A percentile compares a stretch with the other conserved stretches of the same genome.
Conservation (phyloP, 2,797 vertebrate species). For the Thamnophis elegans region DNA sequence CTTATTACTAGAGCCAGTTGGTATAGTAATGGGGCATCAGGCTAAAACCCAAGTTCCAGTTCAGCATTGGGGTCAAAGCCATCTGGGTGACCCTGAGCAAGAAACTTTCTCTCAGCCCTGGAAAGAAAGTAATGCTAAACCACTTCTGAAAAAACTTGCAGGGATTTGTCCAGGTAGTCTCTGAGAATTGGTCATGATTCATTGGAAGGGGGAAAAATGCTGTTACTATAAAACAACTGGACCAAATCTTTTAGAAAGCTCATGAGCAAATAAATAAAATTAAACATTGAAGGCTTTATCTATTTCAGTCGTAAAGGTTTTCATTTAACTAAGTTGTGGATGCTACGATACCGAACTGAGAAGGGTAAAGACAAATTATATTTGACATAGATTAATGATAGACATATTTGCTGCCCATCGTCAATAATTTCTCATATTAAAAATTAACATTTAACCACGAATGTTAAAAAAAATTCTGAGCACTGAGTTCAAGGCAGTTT, state of each 20-base stretch:
- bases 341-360: background rate
- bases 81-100: too few relatives aligned
- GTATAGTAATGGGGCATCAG: too few relatives aligned
- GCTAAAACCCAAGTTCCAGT: too few relatives aligned
- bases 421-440: background rate
- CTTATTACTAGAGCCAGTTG: background rate
- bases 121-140: too few relatives aligned
- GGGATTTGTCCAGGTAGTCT: too few relatives aligned
- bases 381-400: background rate
- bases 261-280: background rate
- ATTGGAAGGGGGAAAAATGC: too few relatives aligned
- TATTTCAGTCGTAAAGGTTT: background rate
- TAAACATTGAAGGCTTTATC: background rate
- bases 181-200: too few relatives aligned
- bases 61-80: too few relatives aligned
- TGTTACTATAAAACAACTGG: background rate
- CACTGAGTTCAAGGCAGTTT: background rate
- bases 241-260: background rate
- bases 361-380: background rate
- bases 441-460: background rate
- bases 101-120: too few relatives aligned
- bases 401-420: background rate
- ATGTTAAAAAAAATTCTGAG: background rate
- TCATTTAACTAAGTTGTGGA: background rate
- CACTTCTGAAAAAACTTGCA: too few relatives aligned